Evolutionary conservation across 2,888 invertebrate species (phyloP), one percentile per base, ranked within the genome.

Genomic region (Poecilus cupreus): DNA sequence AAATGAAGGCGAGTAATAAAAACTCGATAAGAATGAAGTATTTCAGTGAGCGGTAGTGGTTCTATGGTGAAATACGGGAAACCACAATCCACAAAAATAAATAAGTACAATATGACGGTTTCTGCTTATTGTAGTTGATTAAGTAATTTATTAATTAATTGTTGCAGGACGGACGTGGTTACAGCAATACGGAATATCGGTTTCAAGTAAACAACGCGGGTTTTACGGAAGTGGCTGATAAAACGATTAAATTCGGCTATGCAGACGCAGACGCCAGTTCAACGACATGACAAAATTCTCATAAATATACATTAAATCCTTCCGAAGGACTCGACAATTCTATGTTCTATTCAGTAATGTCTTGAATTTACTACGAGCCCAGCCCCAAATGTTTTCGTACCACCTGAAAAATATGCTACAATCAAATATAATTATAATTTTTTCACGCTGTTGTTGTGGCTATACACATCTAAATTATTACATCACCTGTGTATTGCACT

Each of bases 141-240:
- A 8, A n/a, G 3, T 46, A 8, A 18, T 32, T 64, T 32, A 32
- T 64, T 64, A 64, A 64, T 64, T 26, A 26, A 16, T 32, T 32
- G 32, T 13, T 16, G n/a, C 39, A 46, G 75, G 51, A 75, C 46
- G 75, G 75, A 75, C 51, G 75, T 75, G 75, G 75, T 51, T 26
- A 24, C 49, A 1, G 16, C 10, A 72, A 39, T 72, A 72, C 6
- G 24, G 22, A 60, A 60, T 60, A 37, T 70, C 32, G 60, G 16
- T 70, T 13, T 37, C 13, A 16, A 39, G 39, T 70, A 70, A 43
- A 43, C 43, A 43, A 43, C 32, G 2, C 32, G 1, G 43, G 43
- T 43, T 2, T 43, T 8, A 5, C 43, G 43, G 43, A 43, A 43
- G 43, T 43, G 11, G 43, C 43, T 43, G 43, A 43, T 43, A 43